Percentiles rank a stretch among this genome's conserved stretches.
Evolutionary conservation across 1,140 invertebrate species (phyloP).

Genomic region (Caenorhabditis latens): DNA sequence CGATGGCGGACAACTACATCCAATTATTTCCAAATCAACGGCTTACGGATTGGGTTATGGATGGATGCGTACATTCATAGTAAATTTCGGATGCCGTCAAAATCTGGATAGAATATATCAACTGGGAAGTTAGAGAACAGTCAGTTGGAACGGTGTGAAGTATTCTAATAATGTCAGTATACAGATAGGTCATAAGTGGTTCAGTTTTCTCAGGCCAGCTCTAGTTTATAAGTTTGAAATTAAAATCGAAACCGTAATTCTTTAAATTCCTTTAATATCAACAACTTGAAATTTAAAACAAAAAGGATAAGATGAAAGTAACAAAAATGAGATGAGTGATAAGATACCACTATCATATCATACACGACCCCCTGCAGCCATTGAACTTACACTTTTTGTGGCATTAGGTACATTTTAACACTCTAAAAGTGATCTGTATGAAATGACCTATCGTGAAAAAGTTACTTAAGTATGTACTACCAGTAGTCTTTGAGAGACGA

Average conservation of each 20-base stretch:
- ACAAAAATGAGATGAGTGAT: background rate
- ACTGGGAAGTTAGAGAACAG: background rate
- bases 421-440: background rate
- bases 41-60: constrained; percentile 54
- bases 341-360: background rate
- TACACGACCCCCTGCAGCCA: background rate
- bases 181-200: too few species aligned
- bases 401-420: background rate
- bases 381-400: background rate
- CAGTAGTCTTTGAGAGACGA: background rate
- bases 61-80: constrained; percentile 23
- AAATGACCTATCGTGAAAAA: background rate
- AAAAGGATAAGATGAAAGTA: background rate
- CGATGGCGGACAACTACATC: constrained; percentile 30
- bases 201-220: too few species aligned
- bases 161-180: too few species aligned
- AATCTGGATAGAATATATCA: constrained; percentile 34
- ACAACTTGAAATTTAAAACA: background rate
- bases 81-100: background rate
- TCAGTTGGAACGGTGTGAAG: too few species aligned
- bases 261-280: background rate
- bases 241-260: too few species aligned
- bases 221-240: too few species aligned
- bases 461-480: background rate
- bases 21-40: constrained; percentile 56